These are phyloP conservation scores for Carcina quercana DNA, from an alignment of 2,888 invertebrate genomes.

Conservation along the genomic window DNA sequence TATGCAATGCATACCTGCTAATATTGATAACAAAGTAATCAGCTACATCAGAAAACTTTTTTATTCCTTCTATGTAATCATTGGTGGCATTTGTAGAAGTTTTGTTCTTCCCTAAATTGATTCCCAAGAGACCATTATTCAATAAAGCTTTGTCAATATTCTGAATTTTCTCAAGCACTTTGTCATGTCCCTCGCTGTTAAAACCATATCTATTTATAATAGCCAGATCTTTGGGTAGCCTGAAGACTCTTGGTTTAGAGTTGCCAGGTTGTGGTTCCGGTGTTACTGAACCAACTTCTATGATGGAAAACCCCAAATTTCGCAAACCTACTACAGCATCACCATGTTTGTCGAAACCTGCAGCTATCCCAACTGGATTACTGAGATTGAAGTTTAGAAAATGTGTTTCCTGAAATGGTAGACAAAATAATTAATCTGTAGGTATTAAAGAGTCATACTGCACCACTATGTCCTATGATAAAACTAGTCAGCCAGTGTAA, in stretches of 20 bases:
- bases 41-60: slow-evolving; percentile 86
- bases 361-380: slow-evolving; percentile 98
- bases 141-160: slow-evolving; percentile 65
- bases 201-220: slow-evolving; percentile 94
- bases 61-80: slow-evolving; percentile 92
- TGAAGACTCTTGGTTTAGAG: slow-evolving; percentile 93
- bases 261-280: slow-evolving; percentile 96
- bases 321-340: slow-evolving; percentile 90
- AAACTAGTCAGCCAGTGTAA: no score
- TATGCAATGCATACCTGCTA: slow-evolving; percentile 85
- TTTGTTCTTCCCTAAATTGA: slow-evolving; percentile 98
- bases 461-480: no score
- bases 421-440: slow-evolving; percentile 7
- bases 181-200: slow-evolving; percentile 94
- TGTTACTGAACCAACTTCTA: slow-evolving; percentile 97
- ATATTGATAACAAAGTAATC: slow-evolving; percentile 98
- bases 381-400: slow-evolving; percentile 82
- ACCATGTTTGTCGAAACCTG: slow-evolving; percentile 98
- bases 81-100: slow-evolving; percentile 79
- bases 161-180: slow-evolving; percentile 79
- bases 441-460: slow-evolving; percentile 2
- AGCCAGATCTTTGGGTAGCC: slow-evolving; percentile 88
- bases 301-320: slow-evolving; percentile 93
- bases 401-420: slow-evolving; percentile 73
- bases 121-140: slow-evolving; percentile 83